Conservation (phyloP, 2,113 vertebrate species). For the Bettongia penicillata region DNA sequence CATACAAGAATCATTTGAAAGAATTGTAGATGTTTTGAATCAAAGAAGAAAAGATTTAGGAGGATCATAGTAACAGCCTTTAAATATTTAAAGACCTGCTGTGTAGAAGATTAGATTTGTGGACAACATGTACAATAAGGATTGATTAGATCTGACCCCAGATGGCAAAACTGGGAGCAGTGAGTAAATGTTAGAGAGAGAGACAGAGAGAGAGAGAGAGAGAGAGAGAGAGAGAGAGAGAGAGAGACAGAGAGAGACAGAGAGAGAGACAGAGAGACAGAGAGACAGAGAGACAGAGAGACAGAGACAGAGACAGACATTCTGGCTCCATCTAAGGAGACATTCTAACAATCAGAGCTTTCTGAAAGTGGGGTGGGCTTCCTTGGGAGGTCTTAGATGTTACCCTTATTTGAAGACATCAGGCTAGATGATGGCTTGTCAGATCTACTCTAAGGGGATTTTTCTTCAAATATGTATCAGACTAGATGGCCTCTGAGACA, state of each 20-base stretch:
- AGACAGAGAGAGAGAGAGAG: background rate
- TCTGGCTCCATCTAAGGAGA: background rate
- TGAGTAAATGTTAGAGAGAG: background rate
- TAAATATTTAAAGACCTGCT: background rate
- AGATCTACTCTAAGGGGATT: background rate
- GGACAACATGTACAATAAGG: background rate
- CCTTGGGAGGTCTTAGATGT: background rate
- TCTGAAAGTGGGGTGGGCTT: background rate
- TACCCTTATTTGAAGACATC: background rate
- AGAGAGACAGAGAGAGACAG: too few relatives aligned
- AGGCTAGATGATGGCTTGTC: background rate
- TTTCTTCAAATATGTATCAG: background rate
- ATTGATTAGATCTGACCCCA: background rate
- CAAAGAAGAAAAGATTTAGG: background rate
- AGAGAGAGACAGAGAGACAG: too few relatives aligned
- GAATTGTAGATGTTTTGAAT: background rate
- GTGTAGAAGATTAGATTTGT: background rate
- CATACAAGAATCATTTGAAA: background rate
- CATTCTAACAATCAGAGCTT: background rate
- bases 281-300: too few relatives aligned
- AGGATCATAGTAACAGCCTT: background rate
- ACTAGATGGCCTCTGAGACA: background rate
- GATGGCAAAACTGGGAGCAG: background rate
- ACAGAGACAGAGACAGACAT: background rate
- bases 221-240: too few relatives aligned